Conservation (phyloP, 1,140 invertebrate genomes). For the Whitmania pigra region DNA sequence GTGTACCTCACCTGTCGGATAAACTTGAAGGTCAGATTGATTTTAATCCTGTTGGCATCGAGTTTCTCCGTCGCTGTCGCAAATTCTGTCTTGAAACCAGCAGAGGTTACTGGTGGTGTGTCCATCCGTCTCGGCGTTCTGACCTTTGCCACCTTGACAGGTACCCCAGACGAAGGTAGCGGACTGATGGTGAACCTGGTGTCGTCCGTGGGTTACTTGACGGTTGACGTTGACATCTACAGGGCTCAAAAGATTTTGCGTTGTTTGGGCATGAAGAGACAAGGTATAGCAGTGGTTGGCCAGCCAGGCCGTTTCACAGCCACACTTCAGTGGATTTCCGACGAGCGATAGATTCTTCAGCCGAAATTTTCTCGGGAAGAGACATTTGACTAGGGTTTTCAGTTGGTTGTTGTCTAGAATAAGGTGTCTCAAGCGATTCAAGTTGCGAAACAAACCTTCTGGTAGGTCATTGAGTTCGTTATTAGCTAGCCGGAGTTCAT, state of each 20-base stretch:
- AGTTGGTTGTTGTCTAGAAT: constrained; percentile 20
- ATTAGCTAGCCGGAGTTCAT: constrained; percentile 14
- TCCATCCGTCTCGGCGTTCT: no score
- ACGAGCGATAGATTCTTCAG: constrained; percentile 24
- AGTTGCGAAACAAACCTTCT: constrained; percentile 12
- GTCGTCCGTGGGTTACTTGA: no score
- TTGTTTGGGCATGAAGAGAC: no score
- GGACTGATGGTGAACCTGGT: no score
- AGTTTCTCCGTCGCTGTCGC: no score
- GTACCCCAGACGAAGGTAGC: constrained; percentile 14
- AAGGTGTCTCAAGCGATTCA: constrained; percentile 16
- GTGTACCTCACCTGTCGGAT: no score
- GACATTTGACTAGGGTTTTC: constrained; percentile 3
- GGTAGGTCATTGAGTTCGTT: constrained; percentile 17
- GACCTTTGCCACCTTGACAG: background rate
- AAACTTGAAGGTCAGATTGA: no score
- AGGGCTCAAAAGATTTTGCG: no score
- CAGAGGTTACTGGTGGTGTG: no score
- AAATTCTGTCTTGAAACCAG: no score
- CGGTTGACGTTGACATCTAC: no score
- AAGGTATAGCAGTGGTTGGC: background rate
- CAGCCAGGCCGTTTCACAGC: constrained; percentile 19
- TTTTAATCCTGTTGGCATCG: no score
- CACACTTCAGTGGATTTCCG: constrained; percentile 20
- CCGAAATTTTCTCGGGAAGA: constrained; percentile 4